Evolutionary conservation across 2,888 invertebrate species (phyloP).

Genomic region (Formica aserva): DNA sequence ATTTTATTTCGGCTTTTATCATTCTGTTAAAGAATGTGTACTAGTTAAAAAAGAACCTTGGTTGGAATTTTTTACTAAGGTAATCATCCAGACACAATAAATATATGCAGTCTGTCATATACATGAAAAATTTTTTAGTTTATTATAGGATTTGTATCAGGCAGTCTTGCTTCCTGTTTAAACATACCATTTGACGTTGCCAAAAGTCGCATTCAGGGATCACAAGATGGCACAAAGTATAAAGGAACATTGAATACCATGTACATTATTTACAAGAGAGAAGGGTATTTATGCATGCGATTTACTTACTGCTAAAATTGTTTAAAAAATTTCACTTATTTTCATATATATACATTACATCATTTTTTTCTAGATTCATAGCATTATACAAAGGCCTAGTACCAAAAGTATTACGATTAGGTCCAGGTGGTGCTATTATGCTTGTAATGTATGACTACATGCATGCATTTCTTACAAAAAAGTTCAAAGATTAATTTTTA

Average conservation of each 20-base stretch:
- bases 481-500: conserved; percentile 80
- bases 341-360: neutral
- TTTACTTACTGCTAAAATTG: neutral
- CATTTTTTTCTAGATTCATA: conserved; percentile 89
- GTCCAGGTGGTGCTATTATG: conserved; percentile 98
- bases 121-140: conserved; percentile 81
- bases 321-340: neutral
- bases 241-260: conserved; percentile 92
- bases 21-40: conserved; percentile 93
- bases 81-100: conserved; percentile 46
- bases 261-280: conserved; percentile 92
- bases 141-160: conserved; percentile 94
- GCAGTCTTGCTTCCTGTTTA: conserved; percentile 93
- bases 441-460: conserved; percentile 96
- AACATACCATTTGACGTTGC: conserved; percentile 99
- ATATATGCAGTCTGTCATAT: neutral
- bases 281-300: conserved; percentile 90
- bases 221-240: conserved; percentile 94
- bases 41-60: conserved; percentile 90
- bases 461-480: conserved; percentile 90
- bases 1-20: conserved; percentile 98
- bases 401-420: conserved; percentile 96
- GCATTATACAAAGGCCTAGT: conserved; percentile 97
- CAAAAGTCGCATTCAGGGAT: conserved; percentile 97
- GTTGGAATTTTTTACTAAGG: conserved; percentile 91